These are phyloP conservation scores for Oxyura jamaicensis DNA, from an alignment of 2,113 vertebrate genomes.

Conservation along the genomic window DNA sequence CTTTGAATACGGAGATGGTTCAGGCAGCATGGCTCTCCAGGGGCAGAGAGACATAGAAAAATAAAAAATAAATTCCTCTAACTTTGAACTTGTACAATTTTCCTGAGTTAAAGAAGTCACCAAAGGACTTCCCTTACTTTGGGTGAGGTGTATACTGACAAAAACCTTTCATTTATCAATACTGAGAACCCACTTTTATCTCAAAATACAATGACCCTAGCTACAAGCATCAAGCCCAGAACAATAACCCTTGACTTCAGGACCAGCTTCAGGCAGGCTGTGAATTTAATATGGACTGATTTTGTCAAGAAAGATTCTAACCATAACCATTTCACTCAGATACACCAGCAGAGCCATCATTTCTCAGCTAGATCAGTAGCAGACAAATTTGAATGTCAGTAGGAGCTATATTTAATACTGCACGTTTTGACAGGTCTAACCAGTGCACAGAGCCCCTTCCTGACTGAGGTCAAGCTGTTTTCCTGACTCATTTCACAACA, in stretches of 20 bases:
- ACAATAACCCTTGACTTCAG: neutral
- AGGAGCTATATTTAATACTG: neutral
- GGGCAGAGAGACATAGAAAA: neutral
- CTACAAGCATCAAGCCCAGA: neutral
- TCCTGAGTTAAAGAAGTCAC: neutral
- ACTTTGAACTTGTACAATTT: neutral
- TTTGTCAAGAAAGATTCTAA: neutral
- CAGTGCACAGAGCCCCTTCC: neutral
- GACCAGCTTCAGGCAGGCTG: neutral
- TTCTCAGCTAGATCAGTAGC: neutral
- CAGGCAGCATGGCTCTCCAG: neutral
- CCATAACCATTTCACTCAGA: neutral
- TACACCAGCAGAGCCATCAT: neutral
- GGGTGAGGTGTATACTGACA: neutral
- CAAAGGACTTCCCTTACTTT: neutral
- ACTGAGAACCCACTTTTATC: neutral
- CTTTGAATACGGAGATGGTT: neutral
- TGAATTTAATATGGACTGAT: neutral
- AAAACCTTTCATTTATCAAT: neutral
- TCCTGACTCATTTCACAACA: neutral
- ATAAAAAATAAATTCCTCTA: neutral
- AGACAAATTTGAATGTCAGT: neutral
- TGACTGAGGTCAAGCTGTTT: neutral
- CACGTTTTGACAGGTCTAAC: neutral
- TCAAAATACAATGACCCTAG: neutral